These are phyloP conservation scores for Spodoptera littoralis DNA, from an alignment of 2,888 invertebrate genomes.

Conservation along the genomic window DNA sequence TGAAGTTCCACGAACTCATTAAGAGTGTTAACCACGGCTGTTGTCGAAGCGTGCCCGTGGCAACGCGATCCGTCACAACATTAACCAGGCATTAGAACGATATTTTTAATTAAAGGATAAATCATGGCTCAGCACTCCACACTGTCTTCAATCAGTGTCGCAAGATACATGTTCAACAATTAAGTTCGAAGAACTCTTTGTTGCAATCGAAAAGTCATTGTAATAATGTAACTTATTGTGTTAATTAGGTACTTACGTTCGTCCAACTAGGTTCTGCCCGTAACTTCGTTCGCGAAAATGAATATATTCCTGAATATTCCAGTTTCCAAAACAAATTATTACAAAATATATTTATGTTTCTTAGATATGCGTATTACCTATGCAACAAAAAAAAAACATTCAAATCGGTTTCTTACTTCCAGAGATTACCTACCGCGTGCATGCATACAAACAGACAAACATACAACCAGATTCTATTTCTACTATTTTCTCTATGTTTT, in stretches of 20 bases:
- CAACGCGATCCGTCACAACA: slow-evolving; percentile 56
- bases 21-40: slow-evolving; percentile 47
- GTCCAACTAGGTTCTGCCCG: too few relatives aligned
- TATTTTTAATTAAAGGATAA: slow-evolving; percentile 55
- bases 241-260: neutral
- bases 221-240: slow-evolving; percentile 20
- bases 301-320: too few relatives aligned
- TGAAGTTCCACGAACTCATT: slow-evolving; percentile 52
- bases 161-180: slow-evolving; percentile 37
- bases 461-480: too few relatives aligned
- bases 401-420: too few relatives aligned
- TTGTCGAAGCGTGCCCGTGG: slow-evolving; percentile 55
- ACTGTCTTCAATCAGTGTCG: slow-evolving; percentile 28
- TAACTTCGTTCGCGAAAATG: too few relatives aligned
- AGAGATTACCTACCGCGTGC: too few relatives aligned
- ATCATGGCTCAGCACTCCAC: slow-evolving; percentile 37
- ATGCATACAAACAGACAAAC: too few relatives aligned
- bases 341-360: too few relatives aligned
- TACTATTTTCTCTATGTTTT: too few relatives aligned
- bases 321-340: too few relatives aligned
- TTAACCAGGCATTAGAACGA: slow-evolving; percentile 54
- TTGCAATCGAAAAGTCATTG: slow-evolving; percentile 35
- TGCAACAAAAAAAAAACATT: too few relatives aligned
- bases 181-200: slow-evolving; percentile 40
- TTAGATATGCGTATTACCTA: too few relatives aligned